Percentiles rank a stretch among this genome's conserved stretches.
Evolutionary conservation across 2,113 vertebrate genomes (phyloP).

Genomic region (Leptobrachium leishanense): DNA sequence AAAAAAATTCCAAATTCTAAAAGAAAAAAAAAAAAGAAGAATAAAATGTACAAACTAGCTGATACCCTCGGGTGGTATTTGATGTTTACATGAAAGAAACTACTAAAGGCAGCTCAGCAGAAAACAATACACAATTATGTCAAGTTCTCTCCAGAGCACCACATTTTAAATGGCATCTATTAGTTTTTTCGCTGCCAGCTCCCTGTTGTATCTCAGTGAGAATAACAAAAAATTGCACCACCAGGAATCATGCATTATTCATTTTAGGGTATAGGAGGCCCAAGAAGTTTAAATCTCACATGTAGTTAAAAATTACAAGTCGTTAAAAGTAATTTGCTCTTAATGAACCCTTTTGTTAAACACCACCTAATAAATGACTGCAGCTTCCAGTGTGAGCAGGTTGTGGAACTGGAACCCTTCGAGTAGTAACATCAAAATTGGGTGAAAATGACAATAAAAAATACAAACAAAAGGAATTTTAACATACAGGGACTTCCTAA

Average conservation of each 20-base stretch:
- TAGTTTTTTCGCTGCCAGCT: background rate
- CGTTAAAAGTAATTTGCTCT: background rate
- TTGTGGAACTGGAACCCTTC: background rate
- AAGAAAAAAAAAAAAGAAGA: constrained; percentile 26
- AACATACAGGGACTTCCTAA: constrained; percentile 81
- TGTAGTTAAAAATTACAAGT: background rate
- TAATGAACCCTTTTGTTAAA: background rate
- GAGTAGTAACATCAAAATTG: background rate
- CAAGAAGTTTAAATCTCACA: background rate
- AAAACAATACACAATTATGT: constrained; percentile 71
- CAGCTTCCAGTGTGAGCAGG: background rate
- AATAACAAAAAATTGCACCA: background rate
- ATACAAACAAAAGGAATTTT: constrained; percentile 79
- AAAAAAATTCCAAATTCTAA: constrained; percentile 67
- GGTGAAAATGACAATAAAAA: constrained; percentile 5
- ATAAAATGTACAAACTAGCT: constrained; percentile 64
- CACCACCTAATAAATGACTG: background rate
- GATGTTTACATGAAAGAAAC: constrained; percentile 72
- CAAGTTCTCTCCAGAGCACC: background rate
- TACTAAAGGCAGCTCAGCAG: constrained; percentile 74
- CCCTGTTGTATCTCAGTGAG: background rate
- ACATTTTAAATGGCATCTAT: background rate
- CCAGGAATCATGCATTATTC: background rate
- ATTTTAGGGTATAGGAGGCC: background rate
- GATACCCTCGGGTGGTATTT: constrained; percentile 63